Base-by-base conservation (phyloP, 2,888 invertebrate species). In the Osmoderma eremita region DNA sequence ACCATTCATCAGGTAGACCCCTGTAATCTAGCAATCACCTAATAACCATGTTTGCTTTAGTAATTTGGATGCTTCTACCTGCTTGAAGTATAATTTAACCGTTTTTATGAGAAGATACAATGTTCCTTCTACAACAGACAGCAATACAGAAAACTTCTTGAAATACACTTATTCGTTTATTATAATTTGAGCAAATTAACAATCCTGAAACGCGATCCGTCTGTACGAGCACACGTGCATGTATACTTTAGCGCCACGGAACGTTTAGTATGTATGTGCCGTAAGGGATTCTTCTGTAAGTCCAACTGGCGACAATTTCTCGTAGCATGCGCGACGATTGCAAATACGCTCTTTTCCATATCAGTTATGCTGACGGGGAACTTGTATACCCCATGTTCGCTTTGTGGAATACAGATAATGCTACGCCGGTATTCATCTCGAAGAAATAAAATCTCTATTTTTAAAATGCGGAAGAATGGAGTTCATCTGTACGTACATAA, bases 321-420 rank as follows among this genome's bases (percentile, higher is more conserved):
- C 38, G 53, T 38, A 4, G 3, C 12, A 8, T 53, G 53, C 38
- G 53, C 53, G 38, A 38, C 36, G 39, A 39, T 18, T 53, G 53
- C 15, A 53, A 39, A 36, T 17, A 18, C 38, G 24, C 30, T 30
- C 30, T 30, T 30, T 53, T 53, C 53, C 17, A 18, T 38, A 53
- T 53, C 53, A 38, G 53, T 53, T 53, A 53, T 53, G 53, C 53
- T 38, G 53, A 53, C 38, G 53, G 38, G 38, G 38, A 53, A 38
- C 18, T 38, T 53, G 53, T 53, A 53, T 53, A 53, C 17, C 17
- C 36, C 10, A 5, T 38, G 53, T 53, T 53, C 36, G 36, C 53
- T 30, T 36, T 53, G 53, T 17, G 30, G 53, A 53, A 53, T 53
- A 53, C 53, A 53, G 38, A 38, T 38, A 38, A 38, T 38, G 36